Conservation (phyloP, 1,140 invertebrate species). For the Meloidogyne chitwoodi region DNA sequence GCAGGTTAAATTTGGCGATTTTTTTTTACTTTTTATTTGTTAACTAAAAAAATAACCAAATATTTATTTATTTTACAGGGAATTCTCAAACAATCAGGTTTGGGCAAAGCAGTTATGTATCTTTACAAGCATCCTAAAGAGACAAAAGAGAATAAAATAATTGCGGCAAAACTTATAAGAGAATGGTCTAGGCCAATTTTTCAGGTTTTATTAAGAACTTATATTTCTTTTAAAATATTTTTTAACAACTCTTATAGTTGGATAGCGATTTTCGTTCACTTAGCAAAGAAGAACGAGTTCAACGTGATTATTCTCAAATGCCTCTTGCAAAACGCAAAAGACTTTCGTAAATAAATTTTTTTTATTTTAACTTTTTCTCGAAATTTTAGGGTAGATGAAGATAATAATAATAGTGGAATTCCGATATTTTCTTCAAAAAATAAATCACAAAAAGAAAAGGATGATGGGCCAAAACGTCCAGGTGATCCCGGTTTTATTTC, state of each 20-base stretch:
- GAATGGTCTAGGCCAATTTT: constrained; percentile 59
- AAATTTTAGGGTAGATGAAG: constrained; percentile 26
- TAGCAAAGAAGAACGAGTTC: constrained; percentile 73
- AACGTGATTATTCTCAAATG: constrained; percentile 82
- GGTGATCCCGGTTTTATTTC: constrained; percentile 91
- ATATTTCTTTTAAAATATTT: constrained; percentile 2
- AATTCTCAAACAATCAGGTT: constrained; percentile 79
- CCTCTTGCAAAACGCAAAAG: constrained; percentile 67
- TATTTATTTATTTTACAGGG: constrained; percentile 59
- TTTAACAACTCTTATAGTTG: constrained; percentile 44
- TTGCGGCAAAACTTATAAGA: constrained; percentile 84
- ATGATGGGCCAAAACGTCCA: constrained; percentile 65
- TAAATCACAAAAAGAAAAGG: constrained; percentile 16
- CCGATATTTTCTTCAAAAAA: constrained; percentile 6
- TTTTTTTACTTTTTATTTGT: too few relatives aligned
- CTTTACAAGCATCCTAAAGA: constrained; percentile 97
- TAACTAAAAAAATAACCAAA: constrained; percentile 6
- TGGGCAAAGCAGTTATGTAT: constrained; percentile 96
- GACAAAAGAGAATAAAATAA: constrained; percentile 83
- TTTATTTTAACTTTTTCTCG: background rate
- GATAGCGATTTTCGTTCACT: constrained; percentile 80
- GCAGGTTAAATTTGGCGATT: too few relatives aligned
- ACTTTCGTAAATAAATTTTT: constrained; percentile 10
- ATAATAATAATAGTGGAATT: background rate
- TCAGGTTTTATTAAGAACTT: constrained; percentile 23